Base-by-base conservation (phyloP, 1,140 invertebrate genomes). In the Callitettix versicolor region DNA sequence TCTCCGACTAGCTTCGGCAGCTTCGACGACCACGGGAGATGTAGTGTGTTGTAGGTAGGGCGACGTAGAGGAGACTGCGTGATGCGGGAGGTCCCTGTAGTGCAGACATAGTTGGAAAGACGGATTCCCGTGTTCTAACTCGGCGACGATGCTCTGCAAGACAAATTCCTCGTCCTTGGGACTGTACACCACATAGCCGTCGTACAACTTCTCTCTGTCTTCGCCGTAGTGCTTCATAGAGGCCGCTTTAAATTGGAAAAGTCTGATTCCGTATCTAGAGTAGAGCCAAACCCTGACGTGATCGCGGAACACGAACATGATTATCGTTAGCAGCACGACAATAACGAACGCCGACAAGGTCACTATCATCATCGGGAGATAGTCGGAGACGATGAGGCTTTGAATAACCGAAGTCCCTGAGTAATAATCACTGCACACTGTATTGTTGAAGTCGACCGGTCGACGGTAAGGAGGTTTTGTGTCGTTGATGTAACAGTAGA, bases 141-240 rank as follows among this genome's bases (percentile, higher is more conserved):
- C 87, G 1, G 81, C 81, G 2, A 85, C 85, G 38, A 96, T 75
- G 7, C 85, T 86, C 60, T 90, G 84, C 22, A 87, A 73, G 0
- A 95, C 86, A 65, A 92, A 91, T 65, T 91, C 83, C 64, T 93
- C 88, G 70, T 96, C 92, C 69, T 92, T 90, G 17, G 88, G 86
- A 57, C 88, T 91, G 72, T 96, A 95, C 57, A 90, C 85, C 3
- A 96, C 83, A 69, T 93, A 95, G 34, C 88, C 91, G 67, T 96
- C 94, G 70, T 91, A 95, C 11, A 91, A 72, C 62, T 91, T 91
- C 64, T 91, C 86, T 46, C 81, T 79, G 59, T 89, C 86, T 65
- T 86, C 84, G 63, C 77, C 80, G 47, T 68, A 66, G 56, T 73
- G 71, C 60, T 73, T 74, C 17, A 68, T 66, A 12, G 65, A 69